Base-by-base conservation (phyloP, 2,888 invertebrate species). In the Saturnia pavonia region DNA sequence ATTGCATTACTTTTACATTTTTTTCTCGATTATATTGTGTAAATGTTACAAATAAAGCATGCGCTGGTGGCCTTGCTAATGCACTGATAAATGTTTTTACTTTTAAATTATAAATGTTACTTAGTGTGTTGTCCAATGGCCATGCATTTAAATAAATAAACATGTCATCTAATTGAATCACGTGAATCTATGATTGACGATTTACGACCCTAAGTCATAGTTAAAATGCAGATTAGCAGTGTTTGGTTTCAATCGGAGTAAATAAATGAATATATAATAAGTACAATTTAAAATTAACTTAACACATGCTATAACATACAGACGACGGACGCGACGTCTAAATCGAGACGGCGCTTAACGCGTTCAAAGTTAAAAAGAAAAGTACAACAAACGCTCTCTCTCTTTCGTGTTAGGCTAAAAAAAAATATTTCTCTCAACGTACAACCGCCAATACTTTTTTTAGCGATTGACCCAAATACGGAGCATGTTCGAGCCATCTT, bases 381-480 rank as follows among this genome's bases (percentile, higher is more conserved):
- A 73, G 69, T 72, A 74, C 65, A 70, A 70, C 43, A 34, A 45
- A 40, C 69, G 63, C 63, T 69, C 69, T 69, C 63, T 69, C 69
- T 69, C 65, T 79, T 82, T 82, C 82, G 72, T 68, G 71, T 77
- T 80, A 75, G 72, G 77, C 77, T 76, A 82, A 75, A 80, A 74
- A 80, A 74, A 69, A 67, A 66, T 25, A 70, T 67, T 54, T 70
- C 54, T 27, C 19, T 9, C n/a, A 42, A 57, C 42, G 69, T 65
- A 54, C 48, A 42, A 67, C 67, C 70, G 80, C 76, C 57, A 83
- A 82, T 83, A 87, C 86, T 91, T 90, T 89, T 91, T 91, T 90
- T 85, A 88, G 86, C 90, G 88, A 89, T 89, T 92, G 92, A 92
- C 91, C 92, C 79, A 91, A 91, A 92, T 92, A 82, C 89, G 88